Conservation (phyloP, 2,797 vertebrate species). For the Falco rusticolus region DNA sequence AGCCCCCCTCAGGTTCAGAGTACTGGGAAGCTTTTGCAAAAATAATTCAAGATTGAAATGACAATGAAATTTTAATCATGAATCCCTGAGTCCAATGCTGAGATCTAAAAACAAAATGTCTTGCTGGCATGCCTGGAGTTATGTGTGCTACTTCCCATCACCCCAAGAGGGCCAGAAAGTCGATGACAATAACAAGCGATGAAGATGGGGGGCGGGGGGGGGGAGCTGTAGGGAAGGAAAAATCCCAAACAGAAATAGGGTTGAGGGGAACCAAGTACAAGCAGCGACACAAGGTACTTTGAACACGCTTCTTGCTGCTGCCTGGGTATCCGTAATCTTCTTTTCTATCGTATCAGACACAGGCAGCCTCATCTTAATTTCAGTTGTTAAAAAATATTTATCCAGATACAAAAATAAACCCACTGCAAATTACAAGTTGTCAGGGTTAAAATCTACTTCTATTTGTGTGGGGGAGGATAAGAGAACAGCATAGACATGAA, state of each 20-base stretch:
- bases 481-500: conserved; percentile 89
- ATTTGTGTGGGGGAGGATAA: conserved; percentile 84
- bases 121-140: background rate
- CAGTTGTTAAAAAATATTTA: conserved; percentile 81
- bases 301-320: background rate
- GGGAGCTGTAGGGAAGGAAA: too few species aligned
- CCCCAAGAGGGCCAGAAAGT: background rate
- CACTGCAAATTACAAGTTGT: conserved; percentile 81
- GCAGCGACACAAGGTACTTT: background rate
- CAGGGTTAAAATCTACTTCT: conserved; percentile 88
- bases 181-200: background rate
- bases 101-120: background rate
- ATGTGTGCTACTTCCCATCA: background rate
- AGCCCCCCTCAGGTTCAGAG: background rate
- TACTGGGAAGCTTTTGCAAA: background rate
- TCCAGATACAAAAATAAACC: conserved; percentile 79
- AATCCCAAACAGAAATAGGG: background rate
- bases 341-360: conserved; percentile 73
- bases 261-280: background rate
- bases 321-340: background rate
- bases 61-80: background rate
- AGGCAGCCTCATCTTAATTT: conserved; percentile 77
- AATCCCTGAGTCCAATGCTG: background rate
- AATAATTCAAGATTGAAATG: background rate
- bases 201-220: too few species aligned